Evolutionary conservation across 2,113 vertebrate genomes (phyloP), one percentile per base, ranked within the genome.

Genomic region (Orycteropus afer): DNA sequence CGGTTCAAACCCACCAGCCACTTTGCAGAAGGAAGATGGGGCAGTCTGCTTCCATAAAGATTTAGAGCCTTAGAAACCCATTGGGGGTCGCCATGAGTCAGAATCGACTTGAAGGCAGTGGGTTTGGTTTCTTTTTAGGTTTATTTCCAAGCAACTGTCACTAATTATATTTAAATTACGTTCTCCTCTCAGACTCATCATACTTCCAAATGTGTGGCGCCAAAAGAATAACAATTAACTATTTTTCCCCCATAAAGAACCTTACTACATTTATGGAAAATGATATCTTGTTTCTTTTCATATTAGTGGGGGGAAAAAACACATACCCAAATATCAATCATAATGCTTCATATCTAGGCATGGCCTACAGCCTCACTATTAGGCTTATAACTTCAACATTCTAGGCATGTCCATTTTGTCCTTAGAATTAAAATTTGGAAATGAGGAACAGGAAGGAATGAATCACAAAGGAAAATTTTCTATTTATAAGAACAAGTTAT

Each of bases 171-270:
- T 95, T 90, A 93, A 92, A 87, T 40, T 81, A 77, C 42, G 80
- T 7, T 61, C 86, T 93, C 3, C 79, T 59, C 85, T 94, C 65
- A 77, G 71, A 91, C 51, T 49, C 71, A 87, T 51, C 51, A 89
- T 3, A 63, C 47, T 92, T 95, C 45, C 40, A 95, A 94, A 93
- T 90, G 32, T 78, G 53, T 93, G 89, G 49, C 65, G 71, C 27
- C 67, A 37, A 93, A 88, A 93, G 86, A 92, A 59, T 25, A 93
- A 34, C 61, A 96, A 90, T 93, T 96, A 94, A 89, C 51, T 89
- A 42, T 29, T 88, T 20, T 71, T 87, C 86, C 74, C 45, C 32
- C 20, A 88, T 15, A 74, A 77, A 92, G 55, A 89, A 96, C 34
- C 5, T 27, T 74, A 34, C 25, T 10, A 1, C 80, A 89, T 95